Evolutionary conservation across 2,797 vertebrate species (phyloP).

Genomic region (Gadopsis bispinosus): DNA sequence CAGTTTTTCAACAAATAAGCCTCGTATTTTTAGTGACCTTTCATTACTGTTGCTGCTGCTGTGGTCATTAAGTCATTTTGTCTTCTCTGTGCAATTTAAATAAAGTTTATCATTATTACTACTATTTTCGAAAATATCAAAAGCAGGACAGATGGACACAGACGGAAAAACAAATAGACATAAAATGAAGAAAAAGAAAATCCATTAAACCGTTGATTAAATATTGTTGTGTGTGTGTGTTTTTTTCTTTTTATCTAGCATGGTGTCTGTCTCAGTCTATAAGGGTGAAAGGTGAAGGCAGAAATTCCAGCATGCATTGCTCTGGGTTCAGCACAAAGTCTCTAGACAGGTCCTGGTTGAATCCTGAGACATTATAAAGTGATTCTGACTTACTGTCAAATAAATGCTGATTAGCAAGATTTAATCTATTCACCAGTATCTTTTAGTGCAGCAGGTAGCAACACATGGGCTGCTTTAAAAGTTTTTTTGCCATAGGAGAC

Average conservation of each 20-base stretch:
- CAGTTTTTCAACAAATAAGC: background rate
- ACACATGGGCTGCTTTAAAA: background rate
- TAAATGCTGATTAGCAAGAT: conserved; percentile 25
- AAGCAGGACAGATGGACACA: background rate
- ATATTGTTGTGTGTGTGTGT: too few species aligned
- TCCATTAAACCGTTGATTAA: background rate
- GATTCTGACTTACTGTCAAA: conserved; percentile 36
- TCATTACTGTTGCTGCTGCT: background rate
- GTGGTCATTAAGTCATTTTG: background rate
- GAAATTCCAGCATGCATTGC: conserved; percentile 28
- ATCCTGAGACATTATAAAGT: conserved; percentile 50
- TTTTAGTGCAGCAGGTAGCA: conserved; percentile 5
- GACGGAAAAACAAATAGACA: background rate
- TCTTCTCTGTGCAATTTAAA: background rate
- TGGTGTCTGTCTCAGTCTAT: background rate
- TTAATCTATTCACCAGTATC: conserved; percentile 13
- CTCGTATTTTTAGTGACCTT: too few species aligned
- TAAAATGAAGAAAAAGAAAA: background rate
- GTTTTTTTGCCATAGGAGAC: background rate
- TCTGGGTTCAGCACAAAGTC: conserved; percentile 43
- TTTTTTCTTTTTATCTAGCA: background rate
- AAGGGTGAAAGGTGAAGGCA: conserved; percentile 57
- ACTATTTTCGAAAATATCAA: background rate
- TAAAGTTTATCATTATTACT: background rate
- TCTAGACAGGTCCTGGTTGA: conserved; percentile 54